Conservation (phyloP, 2,797 vertebrate genomes). For the Microctenopoma stevenorrisi region DNA sequence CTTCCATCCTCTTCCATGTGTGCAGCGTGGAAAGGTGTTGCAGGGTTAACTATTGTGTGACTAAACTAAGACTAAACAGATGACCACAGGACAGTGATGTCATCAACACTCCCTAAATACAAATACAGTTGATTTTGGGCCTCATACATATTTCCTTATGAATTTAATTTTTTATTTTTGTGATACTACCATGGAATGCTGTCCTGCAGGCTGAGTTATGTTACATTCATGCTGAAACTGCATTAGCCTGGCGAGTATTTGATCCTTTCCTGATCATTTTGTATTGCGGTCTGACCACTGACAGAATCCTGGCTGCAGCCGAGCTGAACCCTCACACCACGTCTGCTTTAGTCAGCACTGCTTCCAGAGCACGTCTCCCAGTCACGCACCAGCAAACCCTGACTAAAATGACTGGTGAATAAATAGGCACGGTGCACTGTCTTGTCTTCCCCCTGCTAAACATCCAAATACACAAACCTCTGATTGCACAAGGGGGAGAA, state of each 20-base stretch:
- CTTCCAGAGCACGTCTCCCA: slow-evolving; percentile 58
- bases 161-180: not conserved
- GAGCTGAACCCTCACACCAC: slow-evolving; percentile 41
- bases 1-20: slow-evolving; percentile 37
- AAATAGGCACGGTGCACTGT: slow-evolving; percentile 66
- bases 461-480: slow-evolving; percentile 62
- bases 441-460: slow-evolving; percentile 58
- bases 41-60: slow-evolving; percentile 6
- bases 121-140: not conserved
- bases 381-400: slow-evolving; percentile 68
- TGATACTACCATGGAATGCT: not conserved
- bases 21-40: slow-evolving; percentile 29
- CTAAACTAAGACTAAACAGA: not conserved
- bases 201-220: not conserved
- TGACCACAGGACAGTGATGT: slow-evolving; percentile 24
- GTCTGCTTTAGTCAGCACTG: slow-evolving; percentile 67
- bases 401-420: slow-evolving; percentile 65
- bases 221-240: not conserved
- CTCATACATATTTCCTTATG: not conserved
- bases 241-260: slow-evolving; percentile 17
- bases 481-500: slow-evolving; percentile 64
- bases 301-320: slow-evolving; percentile 54
- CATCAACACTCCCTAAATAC: slow-evolving; percentile 19
- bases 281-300: slow-evolving; percentile 53
- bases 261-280: slow-evolving; percentile 43